Evolutionary conservation across 2,888 invertebrate species (phyloP).

Genomic region (Dryococelus australis): DNA sequence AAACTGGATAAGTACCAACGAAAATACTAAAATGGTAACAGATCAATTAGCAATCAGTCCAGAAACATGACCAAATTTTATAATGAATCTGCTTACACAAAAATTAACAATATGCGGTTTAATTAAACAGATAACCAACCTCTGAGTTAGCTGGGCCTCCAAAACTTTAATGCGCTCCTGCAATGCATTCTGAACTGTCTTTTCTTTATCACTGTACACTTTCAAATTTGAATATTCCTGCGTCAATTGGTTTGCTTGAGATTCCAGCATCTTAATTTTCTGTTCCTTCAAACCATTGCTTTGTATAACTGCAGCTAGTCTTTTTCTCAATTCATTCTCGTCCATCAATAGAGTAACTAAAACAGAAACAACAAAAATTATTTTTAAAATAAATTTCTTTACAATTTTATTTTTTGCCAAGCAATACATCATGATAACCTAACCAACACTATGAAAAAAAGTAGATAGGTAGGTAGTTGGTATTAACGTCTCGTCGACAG

Average conservation of each 20-base stretch:
- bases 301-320: not conserved
- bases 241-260: slow-evolving; percentile 56
- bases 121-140: slow-evolving; percentile 44
- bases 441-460: no score
- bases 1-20: no score
- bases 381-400: not conserved
- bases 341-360: not conserved
- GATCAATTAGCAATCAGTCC: not conserved
- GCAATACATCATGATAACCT: no score
- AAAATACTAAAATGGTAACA: no score
- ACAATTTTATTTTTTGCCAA: no score
- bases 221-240: slow-evolving; percentile 56
- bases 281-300: not conserved
- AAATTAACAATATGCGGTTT: no score
- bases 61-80: not conserved
- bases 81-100: no score
- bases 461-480: no score
- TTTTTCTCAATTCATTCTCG: not conserved
- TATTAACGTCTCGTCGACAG: no score
- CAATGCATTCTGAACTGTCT: slow-evolving; percentile 56
- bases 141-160: slow-evolving; percentile 59
- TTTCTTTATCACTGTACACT: slow-evolving; percentile 57
- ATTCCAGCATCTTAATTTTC: slow-evolving; percentile 50
- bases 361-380: not conserved
- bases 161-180: slow-evolving; percentile 56